Evolutionary conservation across 2,113 vertebrate genomes (phyloP).

Genomic region (Lepus americanus): DNA sequence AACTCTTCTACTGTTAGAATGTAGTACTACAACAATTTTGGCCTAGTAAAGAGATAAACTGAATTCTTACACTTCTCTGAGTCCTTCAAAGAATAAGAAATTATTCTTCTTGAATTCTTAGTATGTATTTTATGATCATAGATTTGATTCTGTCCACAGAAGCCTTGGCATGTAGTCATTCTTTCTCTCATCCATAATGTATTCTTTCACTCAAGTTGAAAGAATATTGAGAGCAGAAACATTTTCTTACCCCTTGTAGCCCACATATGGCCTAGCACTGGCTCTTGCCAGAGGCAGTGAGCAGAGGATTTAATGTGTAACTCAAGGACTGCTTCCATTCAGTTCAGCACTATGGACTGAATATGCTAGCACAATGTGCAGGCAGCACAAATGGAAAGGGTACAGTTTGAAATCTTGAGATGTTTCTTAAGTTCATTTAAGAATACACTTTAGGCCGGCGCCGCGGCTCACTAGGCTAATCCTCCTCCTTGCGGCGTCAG

Average conservation of each 20-base stretch:
- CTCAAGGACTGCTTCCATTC: not conserved
- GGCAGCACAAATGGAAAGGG: not conserved
- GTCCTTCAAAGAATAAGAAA: not conserved
- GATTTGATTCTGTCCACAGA: not conserved
- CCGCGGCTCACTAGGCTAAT: too few relatives aligned
- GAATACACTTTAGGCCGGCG: not conserved
- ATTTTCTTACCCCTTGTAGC: not conserved
- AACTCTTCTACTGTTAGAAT: not conserved
- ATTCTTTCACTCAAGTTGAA: not conserved
- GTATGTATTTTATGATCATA: constrained; percentile 38
- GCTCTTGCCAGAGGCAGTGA: not conserved
- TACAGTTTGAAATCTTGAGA: not conserved
- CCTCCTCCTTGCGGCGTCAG: too few relatives aligned
- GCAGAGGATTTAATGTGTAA: not conserved
- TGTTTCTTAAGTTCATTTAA: not conserved
- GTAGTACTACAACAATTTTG: not conserved
- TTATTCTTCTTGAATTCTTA: not conserved
- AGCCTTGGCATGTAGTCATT: not conserved
- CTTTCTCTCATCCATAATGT: not conserved
- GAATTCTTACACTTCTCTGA: not conserved
- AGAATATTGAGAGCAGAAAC: constrained; percentile 24
- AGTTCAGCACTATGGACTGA: not conserved
- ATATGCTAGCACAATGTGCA: not conserved
- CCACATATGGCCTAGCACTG: not conserved
- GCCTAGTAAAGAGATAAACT: not conserved